Percentiles rank a stretch among this genome's conserved stretches.
These are phyloP conservation scores for Augiades crinisus DNA, from an alignment of 2,888 invertebrate species.

Conservation along the genomic window DNA sequence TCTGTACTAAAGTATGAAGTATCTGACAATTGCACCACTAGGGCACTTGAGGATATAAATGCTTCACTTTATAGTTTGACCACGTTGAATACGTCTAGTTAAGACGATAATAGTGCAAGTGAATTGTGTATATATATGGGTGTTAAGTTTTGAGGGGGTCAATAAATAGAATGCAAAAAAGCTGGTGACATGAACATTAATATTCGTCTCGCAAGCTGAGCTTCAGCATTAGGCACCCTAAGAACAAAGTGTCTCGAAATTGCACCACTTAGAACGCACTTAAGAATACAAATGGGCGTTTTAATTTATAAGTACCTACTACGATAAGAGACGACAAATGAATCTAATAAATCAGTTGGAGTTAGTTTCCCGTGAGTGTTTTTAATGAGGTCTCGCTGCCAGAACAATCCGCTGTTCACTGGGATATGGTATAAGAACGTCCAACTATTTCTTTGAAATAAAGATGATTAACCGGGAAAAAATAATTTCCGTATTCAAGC, in stretches of 20 bases:
- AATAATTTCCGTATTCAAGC: too few relatives aligned
- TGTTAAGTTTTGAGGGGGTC: too few relatives aligned
- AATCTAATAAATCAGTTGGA: constrained; percentile 22
- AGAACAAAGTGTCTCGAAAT: constrained; percentile 12
- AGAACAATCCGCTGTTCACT: neutral
- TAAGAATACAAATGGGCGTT: constrained; percentile 18
- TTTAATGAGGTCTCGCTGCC: constrained; percentile 8
- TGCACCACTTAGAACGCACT: constrained; percentile 18
- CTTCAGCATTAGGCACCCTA: neutral
- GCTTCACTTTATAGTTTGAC: too few relatives aligned
- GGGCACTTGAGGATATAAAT: too few relatives aligned
- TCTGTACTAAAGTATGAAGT: too few relatives aligned
- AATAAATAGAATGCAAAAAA: too few relatives aligned
- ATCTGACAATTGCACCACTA: too few relatives aligned
- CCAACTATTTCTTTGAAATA: too few relatives aligned
- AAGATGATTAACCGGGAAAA: too few relatives aligned
- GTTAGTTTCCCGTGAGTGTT: constrained; percentile 24
- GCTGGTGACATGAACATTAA: neutral
- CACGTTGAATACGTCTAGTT: too few relatives aligned
- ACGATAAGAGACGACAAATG: constrained; percentile 16
- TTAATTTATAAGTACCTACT: constrained; percentile 16
- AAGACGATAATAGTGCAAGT: too few relatives aligned
- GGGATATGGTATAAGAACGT: neutral
- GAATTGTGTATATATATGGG: too few relatives aligned
- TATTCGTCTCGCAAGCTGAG: neutral